These are phyloP conservation scores for Eira barbara DNA, from an alignment of 2,113 vertebrate genomes.

Conservation along the genomic window DNA sequence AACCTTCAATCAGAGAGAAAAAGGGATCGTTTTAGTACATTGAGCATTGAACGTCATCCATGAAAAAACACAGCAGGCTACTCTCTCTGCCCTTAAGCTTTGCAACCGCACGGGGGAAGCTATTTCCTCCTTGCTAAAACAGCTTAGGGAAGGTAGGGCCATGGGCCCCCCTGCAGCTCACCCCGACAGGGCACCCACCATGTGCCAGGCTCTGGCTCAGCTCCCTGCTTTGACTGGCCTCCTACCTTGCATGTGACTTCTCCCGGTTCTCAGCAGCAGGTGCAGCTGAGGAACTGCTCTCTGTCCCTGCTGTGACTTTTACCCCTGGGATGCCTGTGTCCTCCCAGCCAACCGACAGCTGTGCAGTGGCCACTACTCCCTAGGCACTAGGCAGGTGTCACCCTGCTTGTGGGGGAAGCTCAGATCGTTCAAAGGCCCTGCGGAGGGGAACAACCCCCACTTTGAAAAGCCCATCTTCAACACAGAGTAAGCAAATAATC, in stretches of 20 bases:
- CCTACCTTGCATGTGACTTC: neutral
- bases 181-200: neutral
- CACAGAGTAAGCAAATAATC: neutral
- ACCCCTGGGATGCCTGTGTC: neutral
- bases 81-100: neutral
- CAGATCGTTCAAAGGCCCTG: neutral
- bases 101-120: neutral
- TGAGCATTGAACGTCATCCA: neutral
- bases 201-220: neutral
- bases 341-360: neutral
- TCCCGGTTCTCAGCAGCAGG: too few relatives aligned
- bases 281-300: neutral
- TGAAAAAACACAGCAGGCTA: neutral
- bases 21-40: neutral
- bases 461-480: neutral
- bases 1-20: conserved; percentile 73
- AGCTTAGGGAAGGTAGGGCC: neutral
- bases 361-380: neutral
- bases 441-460: neutral
- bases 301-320: neutral
- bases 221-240: neutral
- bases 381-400: neutral
- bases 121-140: neutral
- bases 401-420: neutral
- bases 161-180: neutral